Evolutionary conservation across 2,797 vertebrate genomes (phyloP).

Genomic region (Hypotaenidia okinawae): DNA sequence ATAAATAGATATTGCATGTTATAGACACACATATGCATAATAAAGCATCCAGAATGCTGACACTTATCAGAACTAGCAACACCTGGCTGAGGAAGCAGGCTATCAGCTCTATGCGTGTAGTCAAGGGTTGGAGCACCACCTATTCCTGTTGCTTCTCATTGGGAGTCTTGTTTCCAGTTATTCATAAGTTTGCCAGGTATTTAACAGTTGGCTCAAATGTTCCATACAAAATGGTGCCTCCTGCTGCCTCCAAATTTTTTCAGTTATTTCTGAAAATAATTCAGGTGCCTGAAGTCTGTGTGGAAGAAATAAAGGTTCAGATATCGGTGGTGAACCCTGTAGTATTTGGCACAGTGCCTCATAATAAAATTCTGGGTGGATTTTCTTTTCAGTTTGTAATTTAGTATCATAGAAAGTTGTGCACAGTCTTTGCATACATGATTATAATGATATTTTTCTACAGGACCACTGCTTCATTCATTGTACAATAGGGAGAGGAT

Average conservation of each 20-base stretch:
- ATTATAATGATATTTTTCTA: slow-evolving; percentile 8
- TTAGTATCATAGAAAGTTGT: neutral
- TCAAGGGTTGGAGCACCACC: slow-evolving; percentile 5
- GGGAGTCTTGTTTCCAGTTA: slow-evolving; percentile 14
- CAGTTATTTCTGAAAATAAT: neutral
- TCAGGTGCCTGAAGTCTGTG: slow-evolving; percentile 6
- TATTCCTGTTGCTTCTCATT: slow-evolving; percentile 39
- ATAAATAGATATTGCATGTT: neutral
- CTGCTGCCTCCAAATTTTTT: slow-evolving; percentile 16
- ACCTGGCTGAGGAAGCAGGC: slow-evolving; percentile 25
- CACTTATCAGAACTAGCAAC: neutral
- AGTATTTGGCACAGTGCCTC: neutral
- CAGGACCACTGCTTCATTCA: slow-evolving; percentile 25
- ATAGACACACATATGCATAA: neutral
- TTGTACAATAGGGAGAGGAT: neutral
- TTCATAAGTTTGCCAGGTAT: neutral
- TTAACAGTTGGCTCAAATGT: slow-evolving; percentile 50
- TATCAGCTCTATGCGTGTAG: neutral
- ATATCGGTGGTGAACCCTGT: neutral
- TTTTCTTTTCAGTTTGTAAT: neutral
- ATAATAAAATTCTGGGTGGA: neutral
- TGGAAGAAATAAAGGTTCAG: slow-evolving; percentile 30
- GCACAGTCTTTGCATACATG: neutral
- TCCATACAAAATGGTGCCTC: slow-evolving; percentile 2
- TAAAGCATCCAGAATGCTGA: neutral